Evolutionary conservation across 2,797 vertebrate species (phyloP).

Genomic region (Pristis pectinata): DNA sequence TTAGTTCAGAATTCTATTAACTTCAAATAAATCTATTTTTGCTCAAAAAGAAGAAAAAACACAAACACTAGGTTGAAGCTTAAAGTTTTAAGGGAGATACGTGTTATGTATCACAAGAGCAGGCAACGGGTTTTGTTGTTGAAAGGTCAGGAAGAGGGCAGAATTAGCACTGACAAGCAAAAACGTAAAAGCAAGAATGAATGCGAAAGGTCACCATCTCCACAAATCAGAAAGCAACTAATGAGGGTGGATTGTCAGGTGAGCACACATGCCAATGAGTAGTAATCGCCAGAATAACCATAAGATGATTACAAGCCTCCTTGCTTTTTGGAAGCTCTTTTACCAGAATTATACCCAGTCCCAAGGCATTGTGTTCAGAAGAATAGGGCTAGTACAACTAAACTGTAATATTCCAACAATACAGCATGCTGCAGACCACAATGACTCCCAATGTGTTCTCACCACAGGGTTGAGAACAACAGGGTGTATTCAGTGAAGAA

Average conservation of each 20-base stretch:
- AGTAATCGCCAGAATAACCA: background rate
- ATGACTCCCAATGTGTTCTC: too few species aligned
- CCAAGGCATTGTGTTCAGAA: too few species aligned
- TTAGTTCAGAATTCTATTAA: background rate
- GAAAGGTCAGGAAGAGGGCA: conserved; percentile 18
- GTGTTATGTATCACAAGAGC: background rate
- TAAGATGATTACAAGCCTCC: background rate
- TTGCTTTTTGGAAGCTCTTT: background rate
- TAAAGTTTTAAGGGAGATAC: background rate
- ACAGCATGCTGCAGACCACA: too few species aligned
- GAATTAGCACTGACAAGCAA: background rate
- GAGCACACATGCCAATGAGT: background rate
- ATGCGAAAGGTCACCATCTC: background rate
- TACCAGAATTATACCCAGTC: background rate
- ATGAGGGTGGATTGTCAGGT: background rate
- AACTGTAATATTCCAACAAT: too few species aligned
- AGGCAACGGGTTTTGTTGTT: background rate
- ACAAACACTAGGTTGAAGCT: background rate
- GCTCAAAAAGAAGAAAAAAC: background rate
- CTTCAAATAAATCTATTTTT: background rate
- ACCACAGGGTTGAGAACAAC: too few species aligned
- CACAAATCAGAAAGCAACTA: background rate
- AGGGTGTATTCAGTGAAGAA: too few species aligned
- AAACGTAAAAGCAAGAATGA: background rate
- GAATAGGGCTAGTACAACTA: too few species aligned